Evolutionary conservation across 2,888 invertebrate species (phyloP).

Genomic region (Achlya flavicornis): DNA sequence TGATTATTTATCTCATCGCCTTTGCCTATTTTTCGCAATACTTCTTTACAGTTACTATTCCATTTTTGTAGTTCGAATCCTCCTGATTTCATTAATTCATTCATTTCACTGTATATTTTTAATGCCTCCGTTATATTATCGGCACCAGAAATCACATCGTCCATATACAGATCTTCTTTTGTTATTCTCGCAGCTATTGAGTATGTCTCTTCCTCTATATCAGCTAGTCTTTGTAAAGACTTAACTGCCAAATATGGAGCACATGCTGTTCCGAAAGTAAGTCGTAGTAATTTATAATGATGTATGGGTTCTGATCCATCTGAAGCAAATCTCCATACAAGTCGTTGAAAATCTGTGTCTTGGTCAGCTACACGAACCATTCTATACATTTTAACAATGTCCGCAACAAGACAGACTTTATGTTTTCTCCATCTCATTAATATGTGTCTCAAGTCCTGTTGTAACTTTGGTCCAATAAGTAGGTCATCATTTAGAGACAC

Average conservation of each 20-base stretch:
- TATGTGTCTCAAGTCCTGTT: slow-evolving; percentile 25
- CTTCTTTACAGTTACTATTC: no score
- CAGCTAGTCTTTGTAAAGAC: slow-evolving; percentile 36
- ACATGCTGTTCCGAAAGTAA: slow-evolving; percentile 41
- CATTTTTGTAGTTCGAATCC: no score
- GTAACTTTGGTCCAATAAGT: slow-evolving; percentile 26
- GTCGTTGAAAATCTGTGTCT: slow-evolving; percentile 15
- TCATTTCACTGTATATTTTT: no score
- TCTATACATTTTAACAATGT: slow-evolving; percentile 27
- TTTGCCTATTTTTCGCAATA: no score
- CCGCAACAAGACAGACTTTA: slow-evolving; percentile 19
- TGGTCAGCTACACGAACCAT: slow-evolving; percentile 12
- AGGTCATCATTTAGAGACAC: slow-evolving; percentile 30
- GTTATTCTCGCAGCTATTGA: slow-evolving; percentile 31
- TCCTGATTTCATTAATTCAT: no score
- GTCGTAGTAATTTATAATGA: slow-evolving; percentile 28
- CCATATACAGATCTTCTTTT: slow-evolving; percentile 13
- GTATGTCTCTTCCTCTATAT: slow-evolving; percentile 28
- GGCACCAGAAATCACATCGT: slow-evolving; percentile 31
- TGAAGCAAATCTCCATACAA: slow-evolving; percentile 10
- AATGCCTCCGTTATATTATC: background rate
- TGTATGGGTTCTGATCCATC: slow-evolving; percentile 17
- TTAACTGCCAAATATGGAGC: slow-evolving; percentile 42
- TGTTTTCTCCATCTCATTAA: slow-evolving; percentile 25
- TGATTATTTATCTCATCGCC: no score